phyloP scores from a whole-genome alignment of 2,113 vertebrate species.

The Datnioides undecimradiatus region DNA sequence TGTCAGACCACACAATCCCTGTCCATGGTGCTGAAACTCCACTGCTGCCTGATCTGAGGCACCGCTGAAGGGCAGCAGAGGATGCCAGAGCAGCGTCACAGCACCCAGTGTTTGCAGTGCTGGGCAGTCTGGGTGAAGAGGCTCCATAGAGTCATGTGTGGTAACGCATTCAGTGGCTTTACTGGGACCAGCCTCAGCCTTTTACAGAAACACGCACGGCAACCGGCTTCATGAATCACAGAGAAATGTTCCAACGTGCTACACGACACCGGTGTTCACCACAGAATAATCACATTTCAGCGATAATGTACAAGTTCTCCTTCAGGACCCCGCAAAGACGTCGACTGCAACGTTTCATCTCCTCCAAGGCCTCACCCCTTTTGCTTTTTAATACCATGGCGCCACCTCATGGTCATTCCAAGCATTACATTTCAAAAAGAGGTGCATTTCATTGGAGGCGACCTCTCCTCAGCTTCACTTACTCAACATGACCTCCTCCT shows the following conservation, averaged over 20 bases:
- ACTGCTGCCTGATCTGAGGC: not conserved
- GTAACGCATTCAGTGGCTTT: not conserved
- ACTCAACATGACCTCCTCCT: too few species aligned
- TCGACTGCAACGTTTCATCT: constrained; percentile 28
- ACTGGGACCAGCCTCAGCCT: fast-evolving
- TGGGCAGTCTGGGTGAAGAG: not conserved
- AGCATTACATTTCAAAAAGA: not conserved
- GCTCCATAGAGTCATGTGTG: too few species aligned
- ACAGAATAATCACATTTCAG: not conserved
- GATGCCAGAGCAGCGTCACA: not conserved
- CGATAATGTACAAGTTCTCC: not conserved
- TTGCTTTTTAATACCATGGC: constrained; percentile 32
- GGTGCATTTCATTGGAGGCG: too few species aligned
- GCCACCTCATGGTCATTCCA: constrained; percentile 49
- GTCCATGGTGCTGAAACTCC: constrained; percentile 41
- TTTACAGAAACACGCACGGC: not conserved
- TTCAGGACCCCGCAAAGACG: not conserved
- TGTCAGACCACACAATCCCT: not conserved
- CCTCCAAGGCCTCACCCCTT: constrained; percentile 55
- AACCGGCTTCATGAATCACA: not conserved
- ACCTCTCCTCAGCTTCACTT: too few species aligned
- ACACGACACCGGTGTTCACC: not conserved
- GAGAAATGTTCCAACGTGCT: not conserved
- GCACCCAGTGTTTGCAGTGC: not conserved
- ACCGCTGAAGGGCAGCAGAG: not conserved